phyloP scores from a whole-genome alignment of 2,888 invertebrate genomes.

The Dendrolimus houi region DNA sequence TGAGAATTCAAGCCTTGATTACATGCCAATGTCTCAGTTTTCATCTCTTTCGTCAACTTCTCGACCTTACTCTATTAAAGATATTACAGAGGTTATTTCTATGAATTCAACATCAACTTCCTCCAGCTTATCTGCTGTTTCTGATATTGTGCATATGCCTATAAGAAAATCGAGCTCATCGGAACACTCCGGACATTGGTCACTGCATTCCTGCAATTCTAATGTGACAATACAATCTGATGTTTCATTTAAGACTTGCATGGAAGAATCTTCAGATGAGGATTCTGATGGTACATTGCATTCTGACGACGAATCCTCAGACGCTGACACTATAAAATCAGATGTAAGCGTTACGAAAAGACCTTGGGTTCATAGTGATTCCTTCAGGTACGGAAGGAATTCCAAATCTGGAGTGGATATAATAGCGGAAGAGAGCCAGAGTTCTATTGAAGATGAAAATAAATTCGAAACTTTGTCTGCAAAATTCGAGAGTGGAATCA shows the following conservation, averaged over 20 bases:
- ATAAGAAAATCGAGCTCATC: slow-evolving; percentile 60
- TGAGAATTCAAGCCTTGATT: background rate
- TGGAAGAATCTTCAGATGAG: slow-evolving; percentile 58
- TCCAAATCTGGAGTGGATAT: slow-evolving; percentile 36
- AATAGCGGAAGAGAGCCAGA: slow-evolving; percentile 34
- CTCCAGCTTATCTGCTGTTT: slow-evolving; percentile 51
- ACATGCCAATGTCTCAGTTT: slow-evolving; percentile 36
- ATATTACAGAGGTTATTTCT: slow-evolving; percentile 62
- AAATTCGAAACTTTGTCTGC: slow-evolving; percentile 42
- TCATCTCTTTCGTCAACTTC: slow-evolving; percentile 47
- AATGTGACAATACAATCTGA: slow-evolving; percentile 60
- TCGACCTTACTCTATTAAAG: slow-evolving; percentile 60
- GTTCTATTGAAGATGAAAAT: slow-evolving; percentile 25
- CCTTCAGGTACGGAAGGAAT: slow-evolving; percentile 53
- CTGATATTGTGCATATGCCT: slow-evolving; percentile 46
- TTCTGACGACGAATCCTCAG: slow-evolving; percentile 59
- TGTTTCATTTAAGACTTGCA: slow-evolving; percentile 55
- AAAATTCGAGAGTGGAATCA: slow-evolving; percentile 59
- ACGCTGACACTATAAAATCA: slow-evolving; percentile 61
- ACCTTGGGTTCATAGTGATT: slow-evolving; percentile 66
- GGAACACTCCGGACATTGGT: slow-evolving; percentile 68
- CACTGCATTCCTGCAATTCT: slow-evolving; percentile 59
- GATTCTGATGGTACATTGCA: slow-evolving; percentile 57
- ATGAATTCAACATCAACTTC: slow-evolving; percentile 49
- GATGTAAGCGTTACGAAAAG: slow-evolving; percentile 55